Conservation (phyloP, 2,113 vertebrate species). For the Crotalus horridus region DNA sequence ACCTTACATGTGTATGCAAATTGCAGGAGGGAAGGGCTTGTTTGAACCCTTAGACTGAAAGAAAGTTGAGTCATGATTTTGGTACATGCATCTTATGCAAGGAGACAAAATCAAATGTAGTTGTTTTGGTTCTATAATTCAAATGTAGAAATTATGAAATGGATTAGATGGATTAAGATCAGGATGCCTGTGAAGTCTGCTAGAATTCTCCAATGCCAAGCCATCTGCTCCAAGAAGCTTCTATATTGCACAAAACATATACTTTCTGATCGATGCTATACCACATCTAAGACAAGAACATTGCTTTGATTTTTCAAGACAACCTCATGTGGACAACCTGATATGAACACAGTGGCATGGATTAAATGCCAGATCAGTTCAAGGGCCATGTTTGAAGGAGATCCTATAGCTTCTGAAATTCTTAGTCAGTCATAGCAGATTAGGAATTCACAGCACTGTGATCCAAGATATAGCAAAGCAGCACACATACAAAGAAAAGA, state of each 20-base stretch:
- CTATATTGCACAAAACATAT: background rate
- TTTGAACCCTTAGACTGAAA: background rate
- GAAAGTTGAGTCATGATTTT: background rate
- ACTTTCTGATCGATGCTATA: background rate
- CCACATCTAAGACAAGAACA: background rate
- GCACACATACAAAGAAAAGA: background rate
- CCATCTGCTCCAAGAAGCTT: background rate
- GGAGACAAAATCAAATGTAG: background rate
- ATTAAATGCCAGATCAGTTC: background rate
- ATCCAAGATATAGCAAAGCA: background rate
- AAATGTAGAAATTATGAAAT: background rate
- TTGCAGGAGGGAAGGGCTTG: background rate
- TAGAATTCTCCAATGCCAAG: background rate
- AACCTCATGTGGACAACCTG: background rate
- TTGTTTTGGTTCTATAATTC: background rate
- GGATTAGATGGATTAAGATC: background rate
- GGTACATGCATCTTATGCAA: background rate
- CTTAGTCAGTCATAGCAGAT: background rate
- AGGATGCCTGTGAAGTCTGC: background rate
- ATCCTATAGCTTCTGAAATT: background rate
- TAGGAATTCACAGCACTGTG: background rate
- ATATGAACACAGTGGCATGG: background rate
- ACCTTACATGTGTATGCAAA: background rate
- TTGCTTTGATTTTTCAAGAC: background rate
- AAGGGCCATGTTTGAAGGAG: background rate